A percentile compares a stretch with the other conserved stretches of the same genome.
phyloP scores from a whole-genome alignment of 2,888 invertebrate genomes.

The Synanthedon formicaeformis region DNA sequence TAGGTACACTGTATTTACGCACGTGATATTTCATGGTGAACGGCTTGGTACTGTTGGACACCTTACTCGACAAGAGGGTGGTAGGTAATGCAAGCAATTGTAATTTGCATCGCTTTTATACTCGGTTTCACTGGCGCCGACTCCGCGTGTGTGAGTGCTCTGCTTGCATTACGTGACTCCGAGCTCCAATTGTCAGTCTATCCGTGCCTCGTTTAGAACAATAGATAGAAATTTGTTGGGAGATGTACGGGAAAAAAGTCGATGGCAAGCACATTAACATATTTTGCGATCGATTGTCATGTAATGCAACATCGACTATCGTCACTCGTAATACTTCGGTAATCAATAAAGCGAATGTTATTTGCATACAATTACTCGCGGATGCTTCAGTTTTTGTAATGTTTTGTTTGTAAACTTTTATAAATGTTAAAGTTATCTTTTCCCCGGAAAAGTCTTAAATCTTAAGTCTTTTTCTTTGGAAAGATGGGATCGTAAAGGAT shows the following conservation, averaged over 20 bases:
- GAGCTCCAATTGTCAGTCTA: conserved; percentile 47
- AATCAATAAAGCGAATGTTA: conserved; percentile 12
- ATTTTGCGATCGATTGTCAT: conserved; percentile 5
- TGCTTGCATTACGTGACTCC: conserved; percentile 47
- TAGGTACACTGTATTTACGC: conserved; percentile 29
- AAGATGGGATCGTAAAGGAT: too few relatives aligned
- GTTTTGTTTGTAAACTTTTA: not conserved
- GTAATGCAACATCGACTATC: conserved; percentile 9
- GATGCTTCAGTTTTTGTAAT: not conserved
- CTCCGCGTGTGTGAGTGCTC: conserved; percentile 43
- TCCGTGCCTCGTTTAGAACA: conserved; percentile 51
- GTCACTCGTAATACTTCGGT: conserved; percentile 17
- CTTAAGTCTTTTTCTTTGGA: too few relatives aligned
- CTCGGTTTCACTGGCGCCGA: conserved; percentile 52
- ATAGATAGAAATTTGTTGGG: conserved; percentile 60
- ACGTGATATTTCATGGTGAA: conserved; percentile 60
- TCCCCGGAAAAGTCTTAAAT: too few relatives aligned
- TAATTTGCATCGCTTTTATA: conserved; percentile 69
- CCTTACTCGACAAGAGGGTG: conserved; percentile 51
- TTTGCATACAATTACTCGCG: conserved; percentile 7
- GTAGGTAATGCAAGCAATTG: conserved; percentile 56
- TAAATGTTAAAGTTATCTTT: too few relatives aligned
- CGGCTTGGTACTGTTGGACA: conserved; percentile 23
- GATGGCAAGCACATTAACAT: conserved; percentile 20
- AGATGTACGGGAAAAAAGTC: conserved; percentile 37